These are phyloP conservation scores for Asarcornis scutulata DNA, from an alignment of 2,113 vertebrate genomes.

Conservation along the genomic window DNA sequence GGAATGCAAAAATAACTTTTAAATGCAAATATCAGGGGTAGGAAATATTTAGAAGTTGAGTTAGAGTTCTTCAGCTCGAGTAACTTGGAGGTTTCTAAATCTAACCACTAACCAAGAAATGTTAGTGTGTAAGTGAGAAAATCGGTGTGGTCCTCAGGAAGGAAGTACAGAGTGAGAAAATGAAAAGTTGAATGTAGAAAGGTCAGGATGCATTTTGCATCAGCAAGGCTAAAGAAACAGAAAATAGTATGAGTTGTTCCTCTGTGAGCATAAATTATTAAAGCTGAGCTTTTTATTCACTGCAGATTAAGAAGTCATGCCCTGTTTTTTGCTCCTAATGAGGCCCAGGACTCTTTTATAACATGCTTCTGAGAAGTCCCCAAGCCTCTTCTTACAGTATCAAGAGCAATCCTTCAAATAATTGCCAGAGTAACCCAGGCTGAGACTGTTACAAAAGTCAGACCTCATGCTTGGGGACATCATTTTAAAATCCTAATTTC, in stretches of 20 bases:
- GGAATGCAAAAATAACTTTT: neutral
- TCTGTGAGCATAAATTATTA: neutral
- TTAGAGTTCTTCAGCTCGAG: neutral
- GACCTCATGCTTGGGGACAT: neutral
- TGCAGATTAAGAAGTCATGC: neutral
- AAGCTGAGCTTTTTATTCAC: neutral
- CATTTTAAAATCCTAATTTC: neutral
- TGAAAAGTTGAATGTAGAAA: neutral
- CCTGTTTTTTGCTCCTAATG: neutral
- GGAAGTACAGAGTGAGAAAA: neutral
- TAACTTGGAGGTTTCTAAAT: neutral
- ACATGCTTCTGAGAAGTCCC: neutral
- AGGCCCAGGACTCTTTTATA: neutral
- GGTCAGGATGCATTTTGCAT: neutral
- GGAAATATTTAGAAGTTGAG: neutral
- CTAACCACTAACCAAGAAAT: slow-evolving; percentile 12
- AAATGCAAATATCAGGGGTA: neutral
- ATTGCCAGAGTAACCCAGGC: neutral
- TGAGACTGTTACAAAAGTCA: neutral
- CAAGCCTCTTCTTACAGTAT: neutral
- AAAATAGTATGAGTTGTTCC: neutral
- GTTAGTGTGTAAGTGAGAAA: neutral
- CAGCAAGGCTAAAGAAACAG: neutral
- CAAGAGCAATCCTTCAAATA: neutral
- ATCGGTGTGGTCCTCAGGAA: slow-evolving; percentile 1